Conservation (phyloP, 92 coral and sea anemone species). For the Porites rus region DNA sequence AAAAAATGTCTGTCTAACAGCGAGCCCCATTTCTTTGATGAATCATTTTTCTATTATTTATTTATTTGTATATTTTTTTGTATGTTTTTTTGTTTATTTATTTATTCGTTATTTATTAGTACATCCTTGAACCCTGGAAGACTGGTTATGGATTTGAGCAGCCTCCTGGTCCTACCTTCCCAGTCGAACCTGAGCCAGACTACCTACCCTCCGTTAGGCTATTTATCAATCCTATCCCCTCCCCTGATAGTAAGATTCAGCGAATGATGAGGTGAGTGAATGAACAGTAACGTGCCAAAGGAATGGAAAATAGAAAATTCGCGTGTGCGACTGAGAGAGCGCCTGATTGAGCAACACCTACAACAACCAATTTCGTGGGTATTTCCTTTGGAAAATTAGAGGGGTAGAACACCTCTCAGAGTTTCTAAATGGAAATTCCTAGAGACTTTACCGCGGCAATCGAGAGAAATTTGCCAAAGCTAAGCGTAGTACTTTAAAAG, state of each 20-base stretch:
- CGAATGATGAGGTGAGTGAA: conserved; percentile 73
- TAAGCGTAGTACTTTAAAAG: no score
- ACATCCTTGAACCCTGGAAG: conserved; percentile 76
- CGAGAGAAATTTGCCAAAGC: no score
- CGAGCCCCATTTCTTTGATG: no score
- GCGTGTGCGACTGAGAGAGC: not conserved
- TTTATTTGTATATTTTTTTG: no score
- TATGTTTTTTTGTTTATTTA: not conserved
- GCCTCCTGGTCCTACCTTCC: conserved; percentile 74
- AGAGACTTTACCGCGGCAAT: no score
- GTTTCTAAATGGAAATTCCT: no score
- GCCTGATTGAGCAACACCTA: no score
- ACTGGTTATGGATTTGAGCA: conserved; percentile 80
- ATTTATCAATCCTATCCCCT: conserved; percentile 86
- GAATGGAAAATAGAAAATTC: not conserved
- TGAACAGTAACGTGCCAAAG: not conserved
- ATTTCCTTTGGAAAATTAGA: no score
- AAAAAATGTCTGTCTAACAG: no score
- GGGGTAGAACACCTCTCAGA: no score
- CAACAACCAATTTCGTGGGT: no score
- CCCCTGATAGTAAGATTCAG: conserved; percentile 77
- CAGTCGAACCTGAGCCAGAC: conserved; percentile 78
- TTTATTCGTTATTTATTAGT: conserved; percentile 37
- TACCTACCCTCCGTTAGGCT: conserved; percentile 88
- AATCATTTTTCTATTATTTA: no score